Base-by-base conservation (phyloP, 2,888 invertebrate genomes). In the Alcis repandata region DNA sequence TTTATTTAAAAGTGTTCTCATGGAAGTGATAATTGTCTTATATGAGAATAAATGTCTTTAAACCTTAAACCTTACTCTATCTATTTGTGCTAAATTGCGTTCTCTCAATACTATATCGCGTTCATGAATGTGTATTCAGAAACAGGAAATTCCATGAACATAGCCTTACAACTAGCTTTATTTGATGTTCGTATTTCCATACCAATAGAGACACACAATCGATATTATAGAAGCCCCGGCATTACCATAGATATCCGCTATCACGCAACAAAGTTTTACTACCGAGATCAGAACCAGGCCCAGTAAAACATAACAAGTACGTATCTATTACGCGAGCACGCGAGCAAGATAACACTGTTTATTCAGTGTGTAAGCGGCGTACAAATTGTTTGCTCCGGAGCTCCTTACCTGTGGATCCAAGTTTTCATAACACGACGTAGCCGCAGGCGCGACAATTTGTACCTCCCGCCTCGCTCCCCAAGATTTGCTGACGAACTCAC, bases 371-470 rank as follows among this genome's bases (percentile, higher is more conserved):
- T 89, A 90, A 90, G 85, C 88, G 84, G 80, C 75, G 85, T 83
- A 89, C 90, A 92, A 92, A 91, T 91, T 92, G 91, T 91, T 92
- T 90, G 85, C 88, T 78, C 73, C 78, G 76, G 76, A 81, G 80
- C 80, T 85, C 85, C 83, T 85, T 90, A 90, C 91, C 91, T 92
- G 88, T 79, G 79, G 80, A 79, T 76, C 75, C 71, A 78, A 83
- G 90, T 89, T 90, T 89, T 90, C 91, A 90, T 91, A 90, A 91
- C 87, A 84, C 78, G 71, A 72, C 79, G 82, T 83, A 78, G 88
- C 91, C 89, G 80, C 83, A 73, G 88, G 91, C 90, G 76, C 70
- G 89, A 89, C 91, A 91, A 90, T 90, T 90, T 89, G 86, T 84
- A 81, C 82, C 84, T 84, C 82, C 81, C 83, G 79, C 67, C 72